A percentile compares a stretch with the other conserved stretches of the same genome.
Evolutionary conservation across 2,113 vertebrate genomes (phyloP).

Genomic region (Prolemur simus): DNA sequence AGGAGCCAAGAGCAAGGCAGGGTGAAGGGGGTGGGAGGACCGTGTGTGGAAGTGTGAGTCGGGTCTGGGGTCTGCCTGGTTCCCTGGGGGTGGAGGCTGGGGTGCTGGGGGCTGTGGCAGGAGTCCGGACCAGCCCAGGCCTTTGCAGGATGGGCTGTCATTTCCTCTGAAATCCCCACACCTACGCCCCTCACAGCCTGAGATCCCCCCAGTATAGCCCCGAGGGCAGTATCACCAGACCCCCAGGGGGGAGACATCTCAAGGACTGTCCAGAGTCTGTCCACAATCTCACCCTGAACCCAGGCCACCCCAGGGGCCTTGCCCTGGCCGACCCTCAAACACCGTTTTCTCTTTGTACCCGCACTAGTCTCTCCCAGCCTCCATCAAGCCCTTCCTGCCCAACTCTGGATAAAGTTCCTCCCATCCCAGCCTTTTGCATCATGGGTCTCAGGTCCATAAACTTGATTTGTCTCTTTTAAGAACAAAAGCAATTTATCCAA

Average conservation of each 20-base stretch:
- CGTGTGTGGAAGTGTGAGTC: accelerated
- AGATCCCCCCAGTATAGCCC: not conserved
- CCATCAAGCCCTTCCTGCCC: not conserved
- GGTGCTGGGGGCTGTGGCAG: not conserved
- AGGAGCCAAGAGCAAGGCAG: not conserved
- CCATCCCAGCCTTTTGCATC: not conserved
- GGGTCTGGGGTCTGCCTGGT: not conserved
- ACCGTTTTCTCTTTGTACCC: not conserved
- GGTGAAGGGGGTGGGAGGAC: too few species aligned
- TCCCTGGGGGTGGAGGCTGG: accelerated
- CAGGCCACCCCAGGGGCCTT: not conserved
- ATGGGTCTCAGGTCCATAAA: not conserved
- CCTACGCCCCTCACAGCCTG: not conserved
- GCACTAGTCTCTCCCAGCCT: too few species aligned
- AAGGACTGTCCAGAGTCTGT: not conserved
- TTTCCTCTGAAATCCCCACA: not conserved
- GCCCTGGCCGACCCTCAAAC: not conserved
- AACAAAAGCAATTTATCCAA: not conserved
- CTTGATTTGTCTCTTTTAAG: not conserved
- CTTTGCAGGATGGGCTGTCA: accelerated
- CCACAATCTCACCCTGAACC: not conserved
- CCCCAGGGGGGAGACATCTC: not conserved
- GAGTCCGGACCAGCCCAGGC: not conserved
- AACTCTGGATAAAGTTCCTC: not conserved
- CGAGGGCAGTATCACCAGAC: too few species aligned